Evolutionary conservation across 2,113 vertebrate genomes (phyloP).

Genomic region (Percopsis transmontana): DNA sequence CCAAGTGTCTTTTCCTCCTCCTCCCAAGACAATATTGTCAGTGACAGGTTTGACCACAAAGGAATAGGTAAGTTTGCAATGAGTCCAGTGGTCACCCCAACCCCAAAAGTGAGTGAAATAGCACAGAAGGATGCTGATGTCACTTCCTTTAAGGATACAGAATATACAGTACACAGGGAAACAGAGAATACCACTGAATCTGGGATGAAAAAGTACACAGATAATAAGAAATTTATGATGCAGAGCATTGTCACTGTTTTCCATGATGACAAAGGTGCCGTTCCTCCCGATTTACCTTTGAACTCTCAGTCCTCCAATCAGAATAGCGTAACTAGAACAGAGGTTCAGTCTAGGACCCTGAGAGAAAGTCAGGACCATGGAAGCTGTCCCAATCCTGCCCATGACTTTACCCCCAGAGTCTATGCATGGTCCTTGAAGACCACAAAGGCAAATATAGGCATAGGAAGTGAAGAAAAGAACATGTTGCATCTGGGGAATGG

Average conservation of each 20-base stretch:
- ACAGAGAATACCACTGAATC: slow-evolving; percentile 12
- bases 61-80: slow-evolving; percentile 12
- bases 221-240: slow-evolving; percentile 5
- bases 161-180: neutral
- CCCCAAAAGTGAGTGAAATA: slow-evolving; percentile 17
- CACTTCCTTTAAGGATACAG: slow-evolving; percentile 34
- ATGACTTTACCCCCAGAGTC: slow-evolving; percentile 30
- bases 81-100: slow-evolving; percentile 5
- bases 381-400: neutral
- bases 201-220: neutral
- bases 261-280: neutral
- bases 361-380: slow-evolving; percentile 14
- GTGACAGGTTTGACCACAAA: slow-evolving; percentile 15
- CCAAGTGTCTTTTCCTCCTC: slow-evolving; percentile 22
- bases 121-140: slow-evolving; percentile 32
- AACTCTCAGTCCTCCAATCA: neutral
- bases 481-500: slow-evolving; percentile 26
- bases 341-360: neutral
- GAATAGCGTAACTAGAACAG: slow-evolving; percentile 1
- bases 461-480: slow-evolving; percentile 15
- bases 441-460: neutral
- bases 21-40: slow-evolving; percentile 27
- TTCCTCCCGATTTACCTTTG: neutral
- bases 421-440: slow-evolving; percentile 42
- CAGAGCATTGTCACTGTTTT: neutral